phyloP scores from a whole-genome alignment of 2,797 vertebrate genomes.

The Salarias fasciatus region DNA sequence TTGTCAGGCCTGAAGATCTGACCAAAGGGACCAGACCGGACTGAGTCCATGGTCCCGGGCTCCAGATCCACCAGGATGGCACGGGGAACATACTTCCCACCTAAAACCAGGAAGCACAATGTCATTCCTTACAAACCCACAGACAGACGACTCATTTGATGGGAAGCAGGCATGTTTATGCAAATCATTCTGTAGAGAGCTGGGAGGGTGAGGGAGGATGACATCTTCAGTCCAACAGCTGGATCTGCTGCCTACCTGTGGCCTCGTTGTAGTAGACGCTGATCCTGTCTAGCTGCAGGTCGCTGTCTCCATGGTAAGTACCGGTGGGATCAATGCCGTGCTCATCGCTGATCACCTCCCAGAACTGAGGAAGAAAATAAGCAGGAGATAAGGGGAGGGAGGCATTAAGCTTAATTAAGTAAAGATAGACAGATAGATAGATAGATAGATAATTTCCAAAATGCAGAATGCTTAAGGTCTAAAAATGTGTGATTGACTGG shows the following conservation, averaged over 20 bases:
- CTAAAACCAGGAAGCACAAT: constrained; percentile 67
- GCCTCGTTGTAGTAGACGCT: constrained; percentile 86
- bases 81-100: constrained; percentile 95
- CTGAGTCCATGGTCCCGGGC: constrained; percentile 96
- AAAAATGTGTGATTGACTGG: too few species aligned
- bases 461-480: too few species aligned
- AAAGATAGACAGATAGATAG: neutral
- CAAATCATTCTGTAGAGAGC: neutral
- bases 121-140: neutral
- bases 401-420: neutral
- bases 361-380: constrained; percentile 82
- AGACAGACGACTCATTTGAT: neutral
- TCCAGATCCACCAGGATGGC: constrained; percentile 97
- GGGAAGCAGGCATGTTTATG: neutral
- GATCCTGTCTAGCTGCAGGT: constrained; percentile 86
- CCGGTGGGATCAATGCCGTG: constrained; percentile 85
- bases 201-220: neutral
- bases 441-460: too few species aligned
- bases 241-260: constrained; percentile 62
- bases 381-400: neutral
- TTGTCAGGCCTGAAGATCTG: constrained; percentile 98
- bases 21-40: constrained; percentile 94
- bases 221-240: neutral
- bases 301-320: constrained; percentile 86
- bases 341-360: constrained; percentile 93